These are phyloP conservation scores for Camponotus floridanus DNA, from an alignment of 1,140 invertebrate species.

Conservation along the genomic window DNA sequence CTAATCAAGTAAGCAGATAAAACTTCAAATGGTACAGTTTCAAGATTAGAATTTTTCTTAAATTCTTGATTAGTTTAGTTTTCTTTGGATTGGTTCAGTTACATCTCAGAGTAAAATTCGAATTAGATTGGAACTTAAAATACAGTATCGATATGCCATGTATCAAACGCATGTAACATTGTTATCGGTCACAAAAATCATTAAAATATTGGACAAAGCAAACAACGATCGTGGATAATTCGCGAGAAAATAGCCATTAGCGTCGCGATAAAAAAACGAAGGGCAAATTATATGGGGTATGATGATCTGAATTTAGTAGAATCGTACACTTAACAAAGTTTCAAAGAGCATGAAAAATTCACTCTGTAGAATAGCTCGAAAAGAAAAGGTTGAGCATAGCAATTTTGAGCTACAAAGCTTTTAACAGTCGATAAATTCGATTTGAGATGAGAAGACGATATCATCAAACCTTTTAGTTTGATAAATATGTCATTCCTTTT, in stretches of 20 bases:
- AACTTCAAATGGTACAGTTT: background rate
- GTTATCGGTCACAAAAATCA: conserved; percentile 50
- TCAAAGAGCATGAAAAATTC: conserved; percentile 15
- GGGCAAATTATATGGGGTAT: conserved; percentile 54
- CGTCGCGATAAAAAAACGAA: conserved; percentile 50
- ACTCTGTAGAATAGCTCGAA: background rate
- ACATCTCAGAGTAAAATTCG: conserved; percentile 21
- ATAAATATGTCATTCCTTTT: background rate
- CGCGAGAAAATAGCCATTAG: conserved; percentile 35
- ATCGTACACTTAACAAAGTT: conserved; percentile 8
- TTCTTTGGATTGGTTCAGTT: background rate
- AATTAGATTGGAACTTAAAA: background rate
- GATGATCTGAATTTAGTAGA: conserved; percentile 50
- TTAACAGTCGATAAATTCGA: conserved; percentile 12
- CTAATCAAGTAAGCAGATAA: background rate
- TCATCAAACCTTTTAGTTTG: background rate
- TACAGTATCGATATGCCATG: conserved; percentile 7
- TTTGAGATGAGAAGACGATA: background rate
- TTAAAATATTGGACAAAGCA: conserved; percentile 44
- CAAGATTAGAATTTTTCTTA: conserved; percentile 15
- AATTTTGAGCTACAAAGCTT: background rate
- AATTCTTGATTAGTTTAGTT: conserved; percentile 10
- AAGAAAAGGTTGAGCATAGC: background rate
- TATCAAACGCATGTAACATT: background rate
- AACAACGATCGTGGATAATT: conserved; percentile 30